Conservation (phyloP, 2,113 vertebrate species). For the Calonectris borealis region DNA sequence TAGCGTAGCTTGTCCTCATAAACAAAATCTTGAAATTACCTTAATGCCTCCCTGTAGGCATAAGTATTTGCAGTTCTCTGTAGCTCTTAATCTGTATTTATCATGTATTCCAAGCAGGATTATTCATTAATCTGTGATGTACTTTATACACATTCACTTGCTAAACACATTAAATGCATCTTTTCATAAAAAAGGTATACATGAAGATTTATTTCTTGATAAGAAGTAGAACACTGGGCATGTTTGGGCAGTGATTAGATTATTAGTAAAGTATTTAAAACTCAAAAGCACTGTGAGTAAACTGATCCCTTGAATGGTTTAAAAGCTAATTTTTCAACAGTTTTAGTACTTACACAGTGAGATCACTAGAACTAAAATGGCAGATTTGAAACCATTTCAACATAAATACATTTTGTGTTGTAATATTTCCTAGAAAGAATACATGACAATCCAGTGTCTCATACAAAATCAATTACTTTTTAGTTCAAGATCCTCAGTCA, state of each 20-base stretch:
- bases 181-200: background rate
- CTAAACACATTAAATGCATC: background rate
- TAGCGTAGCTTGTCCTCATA: background rate
- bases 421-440: constrained; percentile 40
- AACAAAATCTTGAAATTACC: background rate
- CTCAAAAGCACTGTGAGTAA: background rate
- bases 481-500: constrained; percentile 65
- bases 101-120: background rate
- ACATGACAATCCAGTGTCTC: constrained; percentile 48
- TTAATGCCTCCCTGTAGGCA: background rate
- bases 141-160: background rate
- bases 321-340: constrained; percentile 11
- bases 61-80: constrained; percentile 15
- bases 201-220: background rate
- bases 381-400: constrained; percentile 29
- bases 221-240: background rate
- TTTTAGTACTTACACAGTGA: constrained; percentile 13
- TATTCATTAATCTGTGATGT: background rate
- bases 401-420: background rate
- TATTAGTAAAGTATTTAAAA: background rate
- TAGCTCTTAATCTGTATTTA: constrained; percentile 50
- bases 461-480: constrained; percentile 76
- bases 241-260: background rate
- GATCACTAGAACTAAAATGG: constrained; percentile 52
- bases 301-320: background rate